phyloP scores from a whole-genome alignment of 2,888 invertebrate species.

The Portevinia maculata region DNA sequence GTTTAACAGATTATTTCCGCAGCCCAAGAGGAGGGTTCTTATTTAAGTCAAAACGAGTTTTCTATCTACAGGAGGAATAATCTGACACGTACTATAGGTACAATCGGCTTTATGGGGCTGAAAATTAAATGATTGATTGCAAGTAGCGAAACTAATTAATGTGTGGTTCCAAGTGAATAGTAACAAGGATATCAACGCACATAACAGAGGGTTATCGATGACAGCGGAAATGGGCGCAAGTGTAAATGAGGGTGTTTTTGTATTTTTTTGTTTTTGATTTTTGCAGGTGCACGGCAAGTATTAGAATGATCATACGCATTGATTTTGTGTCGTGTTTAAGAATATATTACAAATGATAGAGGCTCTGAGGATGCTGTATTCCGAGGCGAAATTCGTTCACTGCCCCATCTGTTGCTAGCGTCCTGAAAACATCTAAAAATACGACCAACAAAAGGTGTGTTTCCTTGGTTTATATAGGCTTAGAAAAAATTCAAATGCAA shows the following conservation, averaged over 20 bases:
- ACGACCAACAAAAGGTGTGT: too few species aligned
- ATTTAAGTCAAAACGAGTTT: slow-evolving; percentile 40
- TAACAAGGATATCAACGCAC: slow-evolving; percentile 57
- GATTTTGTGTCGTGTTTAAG: neutral
- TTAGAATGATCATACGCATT: too few species aligned
- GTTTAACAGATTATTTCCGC: slow-evolving; percentile 70
- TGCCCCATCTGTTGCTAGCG: too few species aligned
- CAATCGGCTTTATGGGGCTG: slow-evolving; percentile 80
- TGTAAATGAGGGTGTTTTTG: slow-evolving; percentile 30
- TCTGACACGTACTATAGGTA: slow-evolving; percentile 56
- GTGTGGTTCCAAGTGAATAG: slow-evolving; percentile 75
- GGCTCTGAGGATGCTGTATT: too few species aligned
- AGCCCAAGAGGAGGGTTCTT: slow-evolving; percentile 44
- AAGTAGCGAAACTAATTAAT: slow-evolving; percentile 82
- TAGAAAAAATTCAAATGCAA: too few species aligned
- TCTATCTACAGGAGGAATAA: slow-evolving; percentile 58
- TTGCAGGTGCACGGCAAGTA: slow-evolving; percentile 33
- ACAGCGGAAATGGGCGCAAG: slow-evolving; percentile 30
- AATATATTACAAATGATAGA: neutral
- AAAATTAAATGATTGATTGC: slow-evolving; percentile 82
- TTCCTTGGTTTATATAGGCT: too few species aligned
- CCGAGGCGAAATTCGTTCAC: too few species aligned
- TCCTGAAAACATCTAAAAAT: too few species aligned
- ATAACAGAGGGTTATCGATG: slow-evolving; percentile 17
- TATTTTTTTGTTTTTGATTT: neutral